Base-by-base conservation (phyloP, 1,140 invertebrate genomes). In the Panulirus ornatus region DNA sequence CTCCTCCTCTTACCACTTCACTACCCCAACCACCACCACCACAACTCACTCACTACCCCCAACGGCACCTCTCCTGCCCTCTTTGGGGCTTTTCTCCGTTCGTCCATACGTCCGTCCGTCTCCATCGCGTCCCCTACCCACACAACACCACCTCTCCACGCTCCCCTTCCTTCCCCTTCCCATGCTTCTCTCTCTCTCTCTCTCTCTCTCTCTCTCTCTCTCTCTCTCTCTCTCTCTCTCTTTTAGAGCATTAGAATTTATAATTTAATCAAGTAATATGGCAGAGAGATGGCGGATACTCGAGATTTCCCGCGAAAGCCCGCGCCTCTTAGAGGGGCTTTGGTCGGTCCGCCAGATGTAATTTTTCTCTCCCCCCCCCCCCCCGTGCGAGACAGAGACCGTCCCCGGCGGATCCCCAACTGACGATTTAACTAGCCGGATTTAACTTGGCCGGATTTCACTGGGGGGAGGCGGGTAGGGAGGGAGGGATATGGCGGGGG, bases 381-480 rank as follows among this genome's bases (percentile, higher is more conserved):
- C 8, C 42, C 9, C 27, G 40, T n/a, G n/a, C n/a, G n/a, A n/a
- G n/a, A n/a, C n/a, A n/a, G n/a, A n/a, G n/a, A n/a, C n/a, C n/a
- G n/a, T n/a, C n/a, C n/a, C n/a, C n/a, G n/a, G n/a, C n/a, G n/a
- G 78, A 44, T 81, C 78, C 78, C 27, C 42, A 51, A n/a, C 44
- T 81, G 78, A 44, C 78, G 78, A 81, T 81, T 81, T 81, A 81
- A 81, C 78, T 81, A 81, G 78, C 40, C 16, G 78, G 78, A 81
- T 81, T 81, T 81, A 27, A 40, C n/a, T n/a, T n/a, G n/a, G n/a
- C n/a, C n/a, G n/a, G n/a, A n/a, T n/a, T n/a, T n/a, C n/a, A n/a
- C n/a, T n/a, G n/a, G n/a, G n/a, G n/a, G n/a, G n/a, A n/a, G n/a
- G n/a, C n/a, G n/a, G n/a, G n/a, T n/a, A n/a, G 22, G 78, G 40